phyloP scores from a whole-genome alignment of 2,888 invertebrate species.

The Oscheius sp. region DNA sequence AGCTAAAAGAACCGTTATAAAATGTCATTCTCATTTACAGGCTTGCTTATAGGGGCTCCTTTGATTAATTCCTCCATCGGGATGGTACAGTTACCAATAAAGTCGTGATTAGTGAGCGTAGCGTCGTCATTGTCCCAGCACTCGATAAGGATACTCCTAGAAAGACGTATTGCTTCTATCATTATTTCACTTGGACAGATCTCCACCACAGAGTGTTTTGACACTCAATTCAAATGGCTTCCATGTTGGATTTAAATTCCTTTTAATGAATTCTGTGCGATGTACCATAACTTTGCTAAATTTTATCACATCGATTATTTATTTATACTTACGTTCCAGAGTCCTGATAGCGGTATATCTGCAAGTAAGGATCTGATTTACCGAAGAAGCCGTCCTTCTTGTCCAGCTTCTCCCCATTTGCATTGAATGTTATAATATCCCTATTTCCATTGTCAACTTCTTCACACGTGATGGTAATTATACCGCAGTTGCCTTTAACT shows the following conservation, averaged over 20 bases:
- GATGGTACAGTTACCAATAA: constrained; percentile 23
- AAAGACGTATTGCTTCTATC: background rate
- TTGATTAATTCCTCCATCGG: background rate
- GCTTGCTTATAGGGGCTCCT: background rate
- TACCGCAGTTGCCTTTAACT: constrained; percentile 37
- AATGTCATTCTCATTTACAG: background rate
- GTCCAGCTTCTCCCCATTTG: constrained; percentile 43
- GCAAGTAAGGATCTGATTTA: constrained; percentile 65
- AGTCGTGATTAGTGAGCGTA: constrained; percentile 68
- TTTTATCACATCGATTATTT: background rate
- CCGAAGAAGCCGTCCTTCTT: constrained; percentile 63
- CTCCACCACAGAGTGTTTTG: constrained; percentile 73
- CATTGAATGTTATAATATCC: constrained; percentile 40
- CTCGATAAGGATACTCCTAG: constrained; percentile 71
- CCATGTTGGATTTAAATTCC: constrained; percentile 75
- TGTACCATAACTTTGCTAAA: constrained; percentile 55
- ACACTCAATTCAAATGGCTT: constrained; percentile 73
- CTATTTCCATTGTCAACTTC: constrained; percentile 56
- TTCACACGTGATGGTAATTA: constrained; percentile 51
- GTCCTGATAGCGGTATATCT: constrained; percentile 55
- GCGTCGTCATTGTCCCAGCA: constrained; percentile 74
- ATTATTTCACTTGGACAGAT: constrained; percentile 42
- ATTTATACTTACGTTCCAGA: constrained; percentile 51
- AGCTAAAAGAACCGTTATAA: constrained; percentile 60
- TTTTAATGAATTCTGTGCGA: constrained; percentile 74